Base-by-base conservation (phyloP, 2,797 vertebrate genomes). In the Bucorvus abyssinicus region DNA sequence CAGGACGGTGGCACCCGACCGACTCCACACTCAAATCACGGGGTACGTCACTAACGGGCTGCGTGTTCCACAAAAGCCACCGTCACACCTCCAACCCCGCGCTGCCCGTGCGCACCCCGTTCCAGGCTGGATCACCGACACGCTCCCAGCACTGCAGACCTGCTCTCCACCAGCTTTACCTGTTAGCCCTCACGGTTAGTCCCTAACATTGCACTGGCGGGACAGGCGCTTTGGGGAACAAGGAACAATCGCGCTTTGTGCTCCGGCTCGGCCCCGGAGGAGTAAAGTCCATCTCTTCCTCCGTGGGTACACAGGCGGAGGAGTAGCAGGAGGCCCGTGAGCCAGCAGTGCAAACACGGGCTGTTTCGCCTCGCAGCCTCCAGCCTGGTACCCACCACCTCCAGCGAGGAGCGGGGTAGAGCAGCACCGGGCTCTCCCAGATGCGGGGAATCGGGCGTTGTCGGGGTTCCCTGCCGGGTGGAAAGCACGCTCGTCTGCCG, bases 391-490 rank as follows among this genome's bases (percentile, higher is more conserved):
- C 84, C 36, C 83, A 65, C 56, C 6, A 1, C 11, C 88, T 52
- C 69, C 19, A 90, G 83, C 24, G 13, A 14, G 50, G 68, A 19
- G 15, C 27, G 34, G 89, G 53, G 34, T 1, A 57, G 32, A 7
- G 80, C 63, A 7, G 74, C 17, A 50, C 5, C 4, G 76, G 69
- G 89, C 40, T 88, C 52, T 61, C 60, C 79, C 45, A 13, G 36
- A 29, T 3, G 29, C 26, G 44, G 63, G 14, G 34, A 45, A 23
- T 0, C 1, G 9, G 56, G 59, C 22, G 64, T 27, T 29, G 13
- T 15, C 42, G 0, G 7, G 0, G 0, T 7, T 7, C 15, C 64
- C 63, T 9, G 1, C 5, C 0, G 3, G 0, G 0, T 6, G 50
- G 61, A 20, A 79, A 23, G 57, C 19, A 9, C 9, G 2, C 12